phyloP scores from a whole-genome alignment of 2,888 invertebrate species.

The Trichogramma evanescens region DNA sequence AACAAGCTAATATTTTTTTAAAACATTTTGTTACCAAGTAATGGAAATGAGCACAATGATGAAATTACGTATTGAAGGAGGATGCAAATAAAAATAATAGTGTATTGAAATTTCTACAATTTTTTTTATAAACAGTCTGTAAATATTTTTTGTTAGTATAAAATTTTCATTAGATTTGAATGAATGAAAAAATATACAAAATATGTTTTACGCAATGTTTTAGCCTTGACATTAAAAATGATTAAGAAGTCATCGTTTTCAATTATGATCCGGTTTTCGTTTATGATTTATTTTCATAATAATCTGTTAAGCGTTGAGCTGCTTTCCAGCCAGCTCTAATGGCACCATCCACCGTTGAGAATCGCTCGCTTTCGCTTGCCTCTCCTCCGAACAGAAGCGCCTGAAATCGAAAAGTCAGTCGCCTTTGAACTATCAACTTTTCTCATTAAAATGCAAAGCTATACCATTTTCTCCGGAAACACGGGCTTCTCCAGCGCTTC shows the following conservation, averaged over 20 bases:
- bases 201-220: neutral
- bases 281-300: neutral
- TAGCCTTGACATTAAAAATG: no score
- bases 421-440: neutral
- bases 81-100: no score
- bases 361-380: constrained; percentile 55
- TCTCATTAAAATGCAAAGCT: neutral
- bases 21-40: constrained; percentile 27
- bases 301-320: constrained; percentile 53
- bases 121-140: no score
- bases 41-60: neutral
- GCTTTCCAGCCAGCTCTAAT: constrained; percentile 64
- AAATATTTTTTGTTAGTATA: neutral
- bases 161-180: neutral
- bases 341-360: constrained; percentile 64
- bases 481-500: constrained; percentile 52
- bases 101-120: no score
- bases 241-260: neutral
- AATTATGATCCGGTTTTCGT: neutral
- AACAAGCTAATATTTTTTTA: constrained; percentile 49
- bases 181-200: neutral
- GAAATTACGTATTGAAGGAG: no score
- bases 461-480: constrained; percentile 4
- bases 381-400: constrained; percentile 62
- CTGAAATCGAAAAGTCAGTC: constrained; percentile 28